Base-by-base conservation (phyloP, 2,888 invertebrate species). In the Nomada goodeniana region DNA sequence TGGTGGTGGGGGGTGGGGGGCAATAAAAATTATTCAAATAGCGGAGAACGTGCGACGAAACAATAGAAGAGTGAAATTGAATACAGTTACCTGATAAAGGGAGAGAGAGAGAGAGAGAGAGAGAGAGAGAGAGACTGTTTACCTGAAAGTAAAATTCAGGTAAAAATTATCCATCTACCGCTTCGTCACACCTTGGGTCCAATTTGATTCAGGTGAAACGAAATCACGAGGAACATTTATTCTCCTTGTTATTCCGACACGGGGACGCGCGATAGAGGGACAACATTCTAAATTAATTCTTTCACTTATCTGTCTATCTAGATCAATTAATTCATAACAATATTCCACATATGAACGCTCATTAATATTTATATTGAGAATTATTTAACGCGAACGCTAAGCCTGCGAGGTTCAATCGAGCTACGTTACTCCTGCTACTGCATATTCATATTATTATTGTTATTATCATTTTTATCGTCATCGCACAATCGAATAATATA, bases 251-350 rank as follows among this genome's bases (percentile, higher is more conserved):
- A 15, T 47, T 15, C 13, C 47, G 10, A 4, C 13, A 13, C 11
- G 47, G 10, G 13, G 47, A 10, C 13, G 3, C 47, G 13, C 47
- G n/a, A 23, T 42, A 42, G 13, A 3, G 29, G 18, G 29, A 59
- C 29, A 59, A 59, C 29, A 60, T 60, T 23, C 11, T 15, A 44
- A 50, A 15, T 10, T 55, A 55, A 68, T 42, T 36, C 36, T 26
- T 68, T 0, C 7, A 2, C n/a, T 61, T 61, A 42, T 42, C 60
- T 4, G 42, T 68, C 68, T 13, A 23, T 42, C 44, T n/a, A 26
- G 55, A 57, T 68, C 68, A 42, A 68, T 68, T 23, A 57, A 57
- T 68, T 68, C 44, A 4, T 20, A 29, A 29, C 50, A 29, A 70
- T 36, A 50, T 15, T 5, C 3, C n/a, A 60, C 29, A 60, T 47